These are phyloP conservation scores for Phycodurus eques DNA, from an alignment of 2,113 vertebrate species.

Conservation along the genomic window DNA sequence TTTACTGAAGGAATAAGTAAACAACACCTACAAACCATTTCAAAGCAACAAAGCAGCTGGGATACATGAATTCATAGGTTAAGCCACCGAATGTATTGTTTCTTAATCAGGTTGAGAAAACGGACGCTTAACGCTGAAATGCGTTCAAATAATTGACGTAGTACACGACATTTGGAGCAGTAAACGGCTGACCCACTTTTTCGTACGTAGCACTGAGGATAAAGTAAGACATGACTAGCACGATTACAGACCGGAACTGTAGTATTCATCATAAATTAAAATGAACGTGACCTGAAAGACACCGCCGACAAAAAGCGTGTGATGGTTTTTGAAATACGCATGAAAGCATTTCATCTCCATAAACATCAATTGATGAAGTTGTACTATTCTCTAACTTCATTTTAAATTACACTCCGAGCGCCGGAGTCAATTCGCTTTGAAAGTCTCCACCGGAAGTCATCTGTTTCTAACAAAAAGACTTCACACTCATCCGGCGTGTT, in stretches of 20 bases:
- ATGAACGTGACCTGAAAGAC: background rate
- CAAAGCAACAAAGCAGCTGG: background rate
- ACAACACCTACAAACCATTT: background rate
- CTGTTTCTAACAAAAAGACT: background rate
- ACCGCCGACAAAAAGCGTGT: background rate
- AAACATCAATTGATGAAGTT: background rate
- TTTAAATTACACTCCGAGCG: background rate
- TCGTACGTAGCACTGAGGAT: conserved; percentile 5
- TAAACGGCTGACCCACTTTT: conserved; percentile 55
- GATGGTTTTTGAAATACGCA: background rate
- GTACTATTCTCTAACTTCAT: background rate
- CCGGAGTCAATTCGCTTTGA: conserved; percentile 16
- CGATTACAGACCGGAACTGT: background rate
- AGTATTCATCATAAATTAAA: background rate
- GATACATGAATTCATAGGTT: background rate
- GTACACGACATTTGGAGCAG: background rate
- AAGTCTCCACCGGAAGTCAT: conserved; percentile 9
- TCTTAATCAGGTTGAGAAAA: background rate
- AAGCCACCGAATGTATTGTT: background rate
- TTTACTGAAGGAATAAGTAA: background rate
- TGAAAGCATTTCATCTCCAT: background rate
- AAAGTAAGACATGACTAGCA: background rate
- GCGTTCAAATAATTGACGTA: background rate
- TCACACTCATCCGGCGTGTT: conserved; percentile 52
- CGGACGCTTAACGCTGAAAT: background rate